These are phyloP conservation scores for Euphonia xanthogaster DNA, from an alignment of 2,797 vertebrate species.

Conservation along the genomic window DNA sequence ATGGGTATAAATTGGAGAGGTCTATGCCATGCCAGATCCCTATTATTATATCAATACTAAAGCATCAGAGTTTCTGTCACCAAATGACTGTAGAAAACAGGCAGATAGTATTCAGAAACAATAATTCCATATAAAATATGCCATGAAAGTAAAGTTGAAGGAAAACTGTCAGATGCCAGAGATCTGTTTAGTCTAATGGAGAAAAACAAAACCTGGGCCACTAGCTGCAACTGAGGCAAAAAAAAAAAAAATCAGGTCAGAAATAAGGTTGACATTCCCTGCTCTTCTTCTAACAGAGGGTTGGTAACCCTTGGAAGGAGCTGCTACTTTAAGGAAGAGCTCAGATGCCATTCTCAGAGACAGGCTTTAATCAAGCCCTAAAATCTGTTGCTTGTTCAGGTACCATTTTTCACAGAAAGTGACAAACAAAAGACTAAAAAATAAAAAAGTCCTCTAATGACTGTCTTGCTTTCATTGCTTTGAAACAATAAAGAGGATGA, in stretches of 20 bases:
- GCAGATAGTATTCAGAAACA: not conserved
- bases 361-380: not conserved
- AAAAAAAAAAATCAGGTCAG: not conserved
- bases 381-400: not conserved
- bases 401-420: not conserved
- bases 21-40: not conserved
- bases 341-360: not conserved
- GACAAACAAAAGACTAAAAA: not conserved
- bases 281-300: not conserved
- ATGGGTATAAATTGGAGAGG: not conserved
- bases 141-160: not conserved
- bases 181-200: rapidly evolving
- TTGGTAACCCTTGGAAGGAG: not conserved
- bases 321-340: not conserved
- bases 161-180: not conserved
- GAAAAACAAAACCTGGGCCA: not conserved
- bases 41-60: not conserved
- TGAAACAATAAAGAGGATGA: not conserved
- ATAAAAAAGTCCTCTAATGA: not conserved
- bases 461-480: not conserved
- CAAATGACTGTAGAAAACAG: not conserved
- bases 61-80: not conserved
- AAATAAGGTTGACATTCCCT: not conserved
- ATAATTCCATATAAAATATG: not conserved
- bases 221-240: not conserved